Evolutionary conservation across 1,140 invertebrate genomes (phyloP), one percentile per base, ranked within the genome.

Genomic region (Rhizoglyphus robini): DNA sequence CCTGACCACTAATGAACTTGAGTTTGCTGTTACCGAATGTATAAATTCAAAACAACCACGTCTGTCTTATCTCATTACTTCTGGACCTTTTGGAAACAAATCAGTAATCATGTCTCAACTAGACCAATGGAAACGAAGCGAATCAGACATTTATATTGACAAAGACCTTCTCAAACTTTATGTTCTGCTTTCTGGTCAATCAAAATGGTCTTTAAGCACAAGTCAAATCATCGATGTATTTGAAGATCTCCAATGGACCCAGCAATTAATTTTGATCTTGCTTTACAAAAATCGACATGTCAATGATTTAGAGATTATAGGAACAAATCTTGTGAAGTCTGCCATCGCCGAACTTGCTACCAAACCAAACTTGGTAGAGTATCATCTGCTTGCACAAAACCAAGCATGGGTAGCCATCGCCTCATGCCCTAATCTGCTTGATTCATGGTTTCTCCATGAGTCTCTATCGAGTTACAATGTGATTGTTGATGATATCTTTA

Each of bases 361-460:
- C 13, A 31, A 64, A 5, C 69, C 68, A 13, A 63, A 69, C 29
- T 51, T 59, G 25, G 47, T 67, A 15, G 68, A 69, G 46, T 69
- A 69, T 58, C 68, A 69, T 49, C 29, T 69, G 32, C 20, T 69
- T 13, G 49, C 68, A 0, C 20, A 29, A 20, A 32, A 68, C 46
- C 30, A 46, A 4, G 66, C 65, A 30, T 61, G 41, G 23, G n/a
- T 64, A 1, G 48, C 65, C 4, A 60, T 69, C 4, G n/a, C 18
- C 23, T 32, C 66, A 1, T 15, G 48, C 0, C 2, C n/a, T 0
- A 65, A 60, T 60, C 11, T 47, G n/a, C n/a, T 68, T 0, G 68
- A 69, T 38, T 62, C 59, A 13, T 69, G 68, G 68, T 65, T 69
- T 57, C 31, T 69, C 4, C 65, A 64, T 47, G 54, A 69, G 46